These are phyloP conservation scores for Drosophila nebulosa DNA, from an alignment of 1,140 invertebrate genomes.

Conservation along the genomic window DNA sequence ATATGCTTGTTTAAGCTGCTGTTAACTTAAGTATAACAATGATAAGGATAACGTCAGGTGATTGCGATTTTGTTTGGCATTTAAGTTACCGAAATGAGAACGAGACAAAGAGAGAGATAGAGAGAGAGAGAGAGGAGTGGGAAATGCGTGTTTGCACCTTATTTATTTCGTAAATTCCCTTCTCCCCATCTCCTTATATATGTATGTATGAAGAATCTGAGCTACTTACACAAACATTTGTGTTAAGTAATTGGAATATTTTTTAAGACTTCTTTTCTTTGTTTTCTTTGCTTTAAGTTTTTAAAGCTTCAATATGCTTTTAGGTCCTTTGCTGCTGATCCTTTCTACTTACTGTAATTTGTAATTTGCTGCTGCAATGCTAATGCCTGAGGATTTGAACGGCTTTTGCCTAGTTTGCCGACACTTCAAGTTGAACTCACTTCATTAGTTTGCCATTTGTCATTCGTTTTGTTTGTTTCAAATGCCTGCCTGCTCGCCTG, in stretches of 20 bases:
- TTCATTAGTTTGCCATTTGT: constrained; percentile 29
- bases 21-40: constrained; percentile 78
- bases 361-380: constrained; percentile 13
- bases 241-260: constrained; percentile 70
- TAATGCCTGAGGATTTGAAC: background rate
- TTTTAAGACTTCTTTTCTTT: constrained; percentile 23
- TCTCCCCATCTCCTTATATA: background rate
- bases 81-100: constrained; percentile 34
- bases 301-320: background rate
- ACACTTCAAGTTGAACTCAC: background rate
- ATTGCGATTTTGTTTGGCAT: constrained; percentile 53
- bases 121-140: background rate
- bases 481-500: constrained; percentile 23
- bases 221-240: constrained; percentile 60
- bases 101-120: background rate
- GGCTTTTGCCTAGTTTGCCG: background rate
- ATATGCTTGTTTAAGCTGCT: constrained; percentile 63
- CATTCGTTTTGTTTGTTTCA: constrained; percentile 22
- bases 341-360: background rate
- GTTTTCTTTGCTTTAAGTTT: background rate
- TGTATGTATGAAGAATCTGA: background rate
- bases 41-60: constrained; percentile 70
- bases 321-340: background rate
- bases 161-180: constrained; percentile 56
- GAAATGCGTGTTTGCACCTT: constrained; percentile 59